Evolutionary conservation across 2,113 vertebrate species (phyloP).

Genomic region (Amphiprion percula): DNA sequence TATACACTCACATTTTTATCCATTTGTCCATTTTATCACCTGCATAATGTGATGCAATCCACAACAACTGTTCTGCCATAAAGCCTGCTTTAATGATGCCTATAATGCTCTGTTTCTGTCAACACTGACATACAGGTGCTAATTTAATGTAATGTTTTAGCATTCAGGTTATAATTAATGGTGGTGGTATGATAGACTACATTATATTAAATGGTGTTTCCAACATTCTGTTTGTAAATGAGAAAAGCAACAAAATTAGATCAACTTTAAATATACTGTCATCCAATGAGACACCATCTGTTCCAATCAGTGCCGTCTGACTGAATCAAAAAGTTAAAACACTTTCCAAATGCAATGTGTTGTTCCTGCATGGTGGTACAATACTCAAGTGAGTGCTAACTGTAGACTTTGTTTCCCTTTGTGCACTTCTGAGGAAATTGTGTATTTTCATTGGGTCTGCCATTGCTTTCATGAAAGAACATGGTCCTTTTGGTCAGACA

Average conservation of each 20-base stretch:
- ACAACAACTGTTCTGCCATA: no score
- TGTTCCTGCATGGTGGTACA: background rate
- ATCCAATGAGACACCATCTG: background rate
- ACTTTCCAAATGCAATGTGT: background rate
- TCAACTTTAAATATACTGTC: background rate
- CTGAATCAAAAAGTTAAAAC: background rate
- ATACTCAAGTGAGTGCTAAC: background rate
- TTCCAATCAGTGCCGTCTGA: background rate
- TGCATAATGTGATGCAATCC: no score
- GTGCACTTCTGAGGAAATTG: constrained; percentile 47
- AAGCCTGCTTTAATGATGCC: no score
- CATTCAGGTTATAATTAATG: no score
- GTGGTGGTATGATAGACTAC: no score
- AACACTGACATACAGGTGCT: no score
- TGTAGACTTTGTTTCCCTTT: constrained; percentile 45
- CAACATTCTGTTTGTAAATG: background rate
- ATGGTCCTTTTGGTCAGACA: constrained; percentile 62
- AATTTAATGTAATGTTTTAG: no score
- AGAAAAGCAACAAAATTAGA: background rate
- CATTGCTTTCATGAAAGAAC: constrained; percentile 59
- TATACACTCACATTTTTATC: no score
- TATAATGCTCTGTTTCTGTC: no score
- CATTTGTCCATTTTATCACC: no score
- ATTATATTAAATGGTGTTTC: no score
- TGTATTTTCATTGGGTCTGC: constrained; percentile 48